phyloP scores from a whole-genome alignment of 2,797 vertebrate genomes.

The Dendrocincla tyrannina region DNA sequence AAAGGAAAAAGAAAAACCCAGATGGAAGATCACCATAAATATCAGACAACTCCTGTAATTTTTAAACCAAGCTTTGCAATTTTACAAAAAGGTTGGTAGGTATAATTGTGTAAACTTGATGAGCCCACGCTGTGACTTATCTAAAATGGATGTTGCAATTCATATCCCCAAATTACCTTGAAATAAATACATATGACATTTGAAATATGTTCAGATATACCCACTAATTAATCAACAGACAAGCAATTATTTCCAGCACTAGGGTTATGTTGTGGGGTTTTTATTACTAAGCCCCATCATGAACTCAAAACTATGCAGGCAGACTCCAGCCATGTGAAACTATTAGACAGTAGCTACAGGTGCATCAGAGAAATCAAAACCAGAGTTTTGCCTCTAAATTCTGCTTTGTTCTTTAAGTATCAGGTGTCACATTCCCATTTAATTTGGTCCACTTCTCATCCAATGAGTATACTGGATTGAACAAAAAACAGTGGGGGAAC shows the following conservation, averaged over 20 bases:
- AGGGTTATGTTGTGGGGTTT: fast-evolving
- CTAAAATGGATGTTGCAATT: neutral
- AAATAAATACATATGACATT: neutral
- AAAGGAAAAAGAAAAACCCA: neutral
- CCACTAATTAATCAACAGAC: neutral
- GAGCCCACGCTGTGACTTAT: neutral
- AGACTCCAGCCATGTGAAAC: neutral
- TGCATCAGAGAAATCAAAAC: neutral
- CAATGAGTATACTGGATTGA: neutral
- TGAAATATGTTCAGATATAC: neutral
- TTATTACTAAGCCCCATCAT: neutral
- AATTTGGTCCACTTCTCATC: neutral
- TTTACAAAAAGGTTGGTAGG: neutral
- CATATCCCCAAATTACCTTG: neutral
- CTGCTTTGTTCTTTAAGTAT: neutral
- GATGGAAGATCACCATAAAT: neutral
- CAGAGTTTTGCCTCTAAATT: neutral
- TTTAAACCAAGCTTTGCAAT: neutral
- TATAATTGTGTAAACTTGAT: neutral
- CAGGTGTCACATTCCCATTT: neutral
- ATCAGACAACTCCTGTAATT: neutral
- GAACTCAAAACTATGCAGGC: neutral
- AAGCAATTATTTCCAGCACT: neutral
- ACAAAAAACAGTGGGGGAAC: neutral
- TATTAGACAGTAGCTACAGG: neutral